Percentiles rank a stretch among this genome's conserved stretches.
Evolutionary conservation across 2,888 invertebrate species (phyloP).

Genomic region (Mythimna impura): DNA sequence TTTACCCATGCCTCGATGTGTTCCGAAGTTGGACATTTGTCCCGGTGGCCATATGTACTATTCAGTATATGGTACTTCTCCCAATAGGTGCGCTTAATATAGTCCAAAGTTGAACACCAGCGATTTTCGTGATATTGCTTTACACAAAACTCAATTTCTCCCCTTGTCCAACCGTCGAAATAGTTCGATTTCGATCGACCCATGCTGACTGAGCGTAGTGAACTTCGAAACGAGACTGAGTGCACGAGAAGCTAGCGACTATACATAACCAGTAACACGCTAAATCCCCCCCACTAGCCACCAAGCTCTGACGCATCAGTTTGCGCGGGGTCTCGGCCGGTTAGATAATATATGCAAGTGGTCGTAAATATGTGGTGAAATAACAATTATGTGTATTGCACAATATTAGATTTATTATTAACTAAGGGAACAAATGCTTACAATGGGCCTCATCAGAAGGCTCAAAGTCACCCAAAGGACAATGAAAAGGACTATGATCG

Average conservation of each 20-base stretch:
- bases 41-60: neutral
- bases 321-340: too few relatives aligned
- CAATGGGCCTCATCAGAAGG: too few relatives aligned
- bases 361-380: too few relatives aligned
- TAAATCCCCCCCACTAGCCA: too few relatives aligned
- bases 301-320: too few relatives aligned
- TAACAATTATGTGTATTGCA: too few relatives aligned
- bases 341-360: too few relatives aligned
- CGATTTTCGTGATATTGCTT: neutral
- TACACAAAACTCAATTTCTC: neutral
- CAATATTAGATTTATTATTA: too few relatives aligned
- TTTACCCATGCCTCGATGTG: neutral
- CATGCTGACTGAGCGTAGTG: neutral
- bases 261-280: neutral
- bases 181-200: neutral
- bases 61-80: neutral
- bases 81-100: neutral
- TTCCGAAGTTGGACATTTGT: neutral
- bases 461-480: too few relatives aligned
- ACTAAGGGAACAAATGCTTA: too few relatives aligned
- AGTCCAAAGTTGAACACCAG: too few relatives aligned
- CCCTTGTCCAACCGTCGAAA: neutral
- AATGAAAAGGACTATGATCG: too few relatives aligned
- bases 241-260: neutral
- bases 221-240: constrained; percentile 1